phyloP scores from a whole-genome alignment of 2,797 vertebrate species.

The Perodicticus potto region DNA sequence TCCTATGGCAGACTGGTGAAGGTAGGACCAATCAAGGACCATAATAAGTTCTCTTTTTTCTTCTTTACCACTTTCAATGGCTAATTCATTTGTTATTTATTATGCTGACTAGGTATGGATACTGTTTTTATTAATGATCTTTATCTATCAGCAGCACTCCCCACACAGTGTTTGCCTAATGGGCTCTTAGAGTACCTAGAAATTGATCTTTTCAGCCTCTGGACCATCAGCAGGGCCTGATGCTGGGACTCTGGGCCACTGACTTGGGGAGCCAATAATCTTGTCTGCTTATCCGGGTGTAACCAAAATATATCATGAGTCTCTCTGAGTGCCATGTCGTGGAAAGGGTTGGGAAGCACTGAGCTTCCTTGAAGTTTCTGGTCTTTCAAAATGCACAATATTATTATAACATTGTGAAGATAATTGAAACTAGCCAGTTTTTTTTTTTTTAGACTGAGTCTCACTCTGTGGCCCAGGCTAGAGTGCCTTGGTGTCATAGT shows the following conservation, averaged over 20 bases:
- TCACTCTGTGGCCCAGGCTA: no score
- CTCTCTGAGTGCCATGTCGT: background rate
- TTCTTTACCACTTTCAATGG: background rate
- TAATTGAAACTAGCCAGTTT: background rate
- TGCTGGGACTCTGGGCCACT: background rate
- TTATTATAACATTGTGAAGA: background rate
- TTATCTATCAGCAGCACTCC: background rate
- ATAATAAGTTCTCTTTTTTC: background rate
- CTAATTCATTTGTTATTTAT: background rate
- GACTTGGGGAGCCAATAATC: background rate
- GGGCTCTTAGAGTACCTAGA: background rate
- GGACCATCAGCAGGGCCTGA: background rate
- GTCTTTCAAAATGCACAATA: background rate
- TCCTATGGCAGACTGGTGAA: background rate
- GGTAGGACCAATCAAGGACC: background rate
- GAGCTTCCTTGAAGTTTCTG: background rate
- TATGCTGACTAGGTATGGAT: background rate
- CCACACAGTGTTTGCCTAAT: background rate
- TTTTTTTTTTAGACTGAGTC: background rate
- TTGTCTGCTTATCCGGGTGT: background rate
- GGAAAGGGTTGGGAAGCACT: background rate
- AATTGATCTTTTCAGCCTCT: background rate
- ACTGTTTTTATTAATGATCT: constrained; percentile 1
- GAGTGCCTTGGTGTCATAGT: no score
- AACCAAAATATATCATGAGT: background rate